Conservation (phyloP, 2,797 vertebrate species). For the Harpagifer antarcticus region DNA sequence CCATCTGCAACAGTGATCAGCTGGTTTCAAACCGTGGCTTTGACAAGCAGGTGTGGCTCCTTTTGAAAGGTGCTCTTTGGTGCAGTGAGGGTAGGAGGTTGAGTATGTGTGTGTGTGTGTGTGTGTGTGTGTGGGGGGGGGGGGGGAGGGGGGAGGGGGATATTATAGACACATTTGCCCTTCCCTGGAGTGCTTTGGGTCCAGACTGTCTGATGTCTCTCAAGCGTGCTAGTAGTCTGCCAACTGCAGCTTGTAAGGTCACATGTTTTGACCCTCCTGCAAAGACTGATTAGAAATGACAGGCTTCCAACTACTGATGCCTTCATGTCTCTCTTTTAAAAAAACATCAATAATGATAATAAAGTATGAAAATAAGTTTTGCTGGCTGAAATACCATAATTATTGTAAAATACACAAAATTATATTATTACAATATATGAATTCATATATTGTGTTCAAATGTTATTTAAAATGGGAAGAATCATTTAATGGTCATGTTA, state of each 20-base stretch:
- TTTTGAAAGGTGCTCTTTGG: constrained; percentile 63
- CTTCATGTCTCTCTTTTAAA: constrained; percentile 9
- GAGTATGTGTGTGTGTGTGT: constrained; percentile 12
- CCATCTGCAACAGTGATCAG: constrained; percentile 80
- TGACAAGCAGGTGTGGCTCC: constrained; percentile 69
- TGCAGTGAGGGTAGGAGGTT: no score
- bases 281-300: constrained; percentile 54
- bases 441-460: background rate
- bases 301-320: constrained; percentile 9
- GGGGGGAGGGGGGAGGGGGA: no score
- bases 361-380: no score
- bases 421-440: background rate
- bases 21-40: constrained; percentile 54
- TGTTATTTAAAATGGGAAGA: background rate
- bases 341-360: constrained; percentile 4
- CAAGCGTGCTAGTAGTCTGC: constrained; percentile 46
- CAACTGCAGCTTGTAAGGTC: constrained; percentile 53
- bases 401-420: background rate
- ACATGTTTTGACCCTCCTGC: constrained; percentile 49
- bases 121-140: background rate
- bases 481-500: background rate
- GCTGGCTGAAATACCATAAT: no score
- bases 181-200: constrained; percentile 35
- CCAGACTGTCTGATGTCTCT: constrained; percentile 60
- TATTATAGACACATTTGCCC: constrained; percentile 38